Evolutionary conservation across 2,888 invertebrate genomes (phyloP).

Genomic region (Seira sanloemensis): DNA sequence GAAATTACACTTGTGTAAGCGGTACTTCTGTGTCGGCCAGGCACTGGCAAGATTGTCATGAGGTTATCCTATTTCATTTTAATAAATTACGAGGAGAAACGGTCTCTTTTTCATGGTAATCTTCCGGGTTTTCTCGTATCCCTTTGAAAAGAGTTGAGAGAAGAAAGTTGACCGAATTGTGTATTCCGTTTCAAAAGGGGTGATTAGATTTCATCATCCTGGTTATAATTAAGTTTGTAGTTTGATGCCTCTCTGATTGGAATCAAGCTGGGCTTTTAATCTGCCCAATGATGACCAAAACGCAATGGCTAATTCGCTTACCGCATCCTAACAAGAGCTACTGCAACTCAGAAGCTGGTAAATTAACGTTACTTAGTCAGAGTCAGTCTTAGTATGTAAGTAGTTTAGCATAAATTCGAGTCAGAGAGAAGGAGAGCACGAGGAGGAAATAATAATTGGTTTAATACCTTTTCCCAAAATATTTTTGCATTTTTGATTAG

Average conservation of each 20-base stretch:
- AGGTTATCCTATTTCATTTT: slow-evolving; percentile 4
- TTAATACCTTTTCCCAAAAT: no score
- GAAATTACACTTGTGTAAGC: slow-evolving; percentile 4
- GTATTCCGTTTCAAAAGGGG: neutral
- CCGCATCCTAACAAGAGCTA: no score
- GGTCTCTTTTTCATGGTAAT: neutral
- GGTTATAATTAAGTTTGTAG: neutral
- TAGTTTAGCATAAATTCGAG: no score
- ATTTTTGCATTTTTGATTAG: no score
- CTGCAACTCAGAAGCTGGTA: no score
- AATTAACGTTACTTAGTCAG: no score
- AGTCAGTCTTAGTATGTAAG: no score
- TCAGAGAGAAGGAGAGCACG: no score
- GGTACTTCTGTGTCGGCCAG: neutral
- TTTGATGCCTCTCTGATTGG: neutral
- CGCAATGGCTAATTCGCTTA: no score
- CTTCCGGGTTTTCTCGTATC: neutral
- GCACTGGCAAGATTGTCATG: neutral
- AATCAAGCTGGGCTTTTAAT: neutral
- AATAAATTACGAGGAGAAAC: neutral
- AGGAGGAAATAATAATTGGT: no score
- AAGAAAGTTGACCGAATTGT: neutral
- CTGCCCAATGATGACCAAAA: neutral
- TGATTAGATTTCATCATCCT: neutral
- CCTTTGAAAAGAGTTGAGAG: no score